These are phyloP conservation scores for Callospermophilus lateralis DNA, from an alignment of 2,113 vertebrate genomes.

Conservation along the genomic window DNA sequence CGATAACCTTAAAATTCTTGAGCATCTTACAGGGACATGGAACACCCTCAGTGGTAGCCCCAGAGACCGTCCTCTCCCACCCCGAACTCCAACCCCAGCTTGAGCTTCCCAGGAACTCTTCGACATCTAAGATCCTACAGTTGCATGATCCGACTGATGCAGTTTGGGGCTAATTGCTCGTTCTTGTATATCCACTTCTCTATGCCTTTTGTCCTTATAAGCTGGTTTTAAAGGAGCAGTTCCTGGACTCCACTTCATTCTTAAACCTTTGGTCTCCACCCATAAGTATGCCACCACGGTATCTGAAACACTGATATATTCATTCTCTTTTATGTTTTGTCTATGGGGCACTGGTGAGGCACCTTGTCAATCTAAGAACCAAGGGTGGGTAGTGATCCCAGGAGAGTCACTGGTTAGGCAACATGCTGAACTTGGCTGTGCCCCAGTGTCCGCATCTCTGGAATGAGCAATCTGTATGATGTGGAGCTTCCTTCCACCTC, in stretches of 20 bases:
- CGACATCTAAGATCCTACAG: not conserved
- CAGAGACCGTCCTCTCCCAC: not conserved
- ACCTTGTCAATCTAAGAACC: not conserved
- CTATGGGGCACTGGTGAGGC: not conserved
- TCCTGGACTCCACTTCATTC: not conserved
- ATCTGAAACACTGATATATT: not conserved
- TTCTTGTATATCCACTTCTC: not conserved
- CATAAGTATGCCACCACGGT: not conserved
- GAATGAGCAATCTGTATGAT: not conserved
- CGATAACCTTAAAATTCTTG: not conserved
- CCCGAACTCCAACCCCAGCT: not conserved
- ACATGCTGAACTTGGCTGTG: not conserved
- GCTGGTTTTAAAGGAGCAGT: not conserved
- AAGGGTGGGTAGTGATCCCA: not conserved
- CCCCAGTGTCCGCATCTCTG: not conserved
- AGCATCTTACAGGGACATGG: not conserved
- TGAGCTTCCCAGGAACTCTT: not conserved
- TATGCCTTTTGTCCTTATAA: not conserved
- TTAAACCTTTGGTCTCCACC: not conserved
- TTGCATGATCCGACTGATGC: fast-evolving
- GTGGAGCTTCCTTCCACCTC: not conserved
- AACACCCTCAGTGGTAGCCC: not conserved
- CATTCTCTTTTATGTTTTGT: not conserved
- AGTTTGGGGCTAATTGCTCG: not conserved
- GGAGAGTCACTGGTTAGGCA: not conserved